These are phyloP conservation scores for Ennomos fuscantarius DNA, from an alignment of 2,888 invertebrate species.

Conservation along the genomic window DNA sequence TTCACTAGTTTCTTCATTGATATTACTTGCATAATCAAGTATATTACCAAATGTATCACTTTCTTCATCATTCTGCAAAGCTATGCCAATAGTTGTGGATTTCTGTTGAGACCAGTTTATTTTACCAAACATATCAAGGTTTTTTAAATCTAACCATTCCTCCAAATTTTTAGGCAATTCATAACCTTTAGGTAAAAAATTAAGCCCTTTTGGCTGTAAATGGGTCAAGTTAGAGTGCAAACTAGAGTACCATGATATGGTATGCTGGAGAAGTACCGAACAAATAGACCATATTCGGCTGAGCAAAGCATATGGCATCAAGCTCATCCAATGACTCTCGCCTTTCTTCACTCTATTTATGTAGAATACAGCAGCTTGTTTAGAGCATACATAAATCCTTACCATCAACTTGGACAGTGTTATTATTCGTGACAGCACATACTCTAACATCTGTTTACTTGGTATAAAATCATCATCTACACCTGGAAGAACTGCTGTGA, in stretches of 20 bases:
- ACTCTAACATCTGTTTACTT: constrained; percentile 86
- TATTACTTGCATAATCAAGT: constrained; percentile 60
- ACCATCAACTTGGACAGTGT: constrained; percentile 84
- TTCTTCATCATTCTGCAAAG: constrained; percentile 55
- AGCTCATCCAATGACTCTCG: constrained; percentile 83
- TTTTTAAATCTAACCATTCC: constrained; percentile 77
- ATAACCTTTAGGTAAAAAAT: constrained; percentile 77
- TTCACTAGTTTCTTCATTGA: constrained; percentile 53
- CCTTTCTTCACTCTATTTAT: constrained; percentile 80
- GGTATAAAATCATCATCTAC: constrained; percentile 72
- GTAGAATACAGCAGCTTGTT: constrained; percentile 78
- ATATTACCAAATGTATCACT: constrained; percentile 61
- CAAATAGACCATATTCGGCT: constrained; percentile 84
- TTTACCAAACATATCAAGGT: constrained; percentile 71
- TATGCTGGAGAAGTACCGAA: constrained; percentile 72
- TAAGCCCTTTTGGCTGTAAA: constrained; percentile 72
- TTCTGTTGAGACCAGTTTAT: constrained; percentile 68
- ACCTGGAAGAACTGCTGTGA: constrained; percentile 60
- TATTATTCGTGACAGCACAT: constrained; percentile 80
- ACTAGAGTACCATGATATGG: constrained; percentile 80
- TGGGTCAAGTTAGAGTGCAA: constrained; percentile 66
- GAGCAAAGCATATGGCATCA: constrained; percentile 82
- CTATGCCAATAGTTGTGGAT: constrained; percentile 46
- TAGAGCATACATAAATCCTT: constrained; percentile 76
- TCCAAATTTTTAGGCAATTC: constrained; percentile 74